Evolutionary conservation across 2,888 invertebrate species (phyloP), one percentile per base, ranked within the genome.

Genomic region (Drosophila ustulata): DNA sequence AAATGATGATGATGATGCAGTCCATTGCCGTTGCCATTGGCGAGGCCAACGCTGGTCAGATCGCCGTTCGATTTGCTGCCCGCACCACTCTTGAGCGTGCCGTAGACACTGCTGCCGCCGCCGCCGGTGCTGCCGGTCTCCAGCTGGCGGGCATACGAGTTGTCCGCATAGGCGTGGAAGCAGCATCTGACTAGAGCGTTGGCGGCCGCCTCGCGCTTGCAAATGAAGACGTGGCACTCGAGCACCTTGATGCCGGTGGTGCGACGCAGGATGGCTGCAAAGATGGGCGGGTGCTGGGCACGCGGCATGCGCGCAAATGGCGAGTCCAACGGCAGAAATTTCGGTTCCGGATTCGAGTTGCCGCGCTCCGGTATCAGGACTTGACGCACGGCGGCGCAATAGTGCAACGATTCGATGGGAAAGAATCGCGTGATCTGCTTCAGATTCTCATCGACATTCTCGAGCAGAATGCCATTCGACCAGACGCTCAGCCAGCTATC

Each of bases 211-310:
- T 98, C 98, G 65, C 98, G 95, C 86, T 98, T 97, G 93, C 98
- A 98, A 90, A 99, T 98, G 93, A 99, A 99, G 75, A 98, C 98
- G 93, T 99, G 99, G 93, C 99, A 99, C 93, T 99, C 99, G 74
- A 99, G 94, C 63, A 98, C 98, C 93, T 99, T 99, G 85, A 99
- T 98, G 58, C 99, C 99, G 53, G 97, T 96, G 50, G 98, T 99
- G 78, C 99, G 95, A 52, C 99, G 95, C 83, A 99, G 93, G 72
- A 99, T 99, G 85, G 98, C 98, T 45, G 99, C 98, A 93, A 99
- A 98, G 71, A 99, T 94, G 30, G 99, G 98, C 64, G 99, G 99
- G 92, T 99, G 99, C 77, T 96, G 95, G 62, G 97, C 96, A 80
- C 98, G 97, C 25, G 98, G 97, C 78, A 98, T 95, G 64, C 98